Evolutionary conservation across 2,797 vertebrate species (phyloP).

Genomic region (Siniperca undulata): DNA sequence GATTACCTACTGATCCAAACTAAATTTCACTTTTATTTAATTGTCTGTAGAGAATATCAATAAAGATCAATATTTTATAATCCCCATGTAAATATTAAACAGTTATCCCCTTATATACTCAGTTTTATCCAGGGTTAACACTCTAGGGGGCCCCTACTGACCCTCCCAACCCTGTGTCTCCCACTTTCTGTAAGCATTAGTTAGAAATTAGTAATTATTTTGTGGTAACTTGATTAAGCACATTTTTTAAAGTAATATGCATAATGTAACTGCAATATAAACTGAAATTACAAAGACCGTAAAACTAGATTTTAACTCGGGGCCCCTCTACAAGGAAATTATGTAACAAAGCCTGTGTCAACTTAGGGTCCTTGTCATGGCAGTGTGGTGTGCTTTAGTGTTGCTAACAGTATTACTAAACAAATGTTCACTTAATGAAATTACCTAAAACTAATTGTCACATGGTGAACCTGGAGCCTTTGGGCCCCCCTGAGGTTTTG

Average conservation of each 20-base stretch:
- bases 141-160: no score
- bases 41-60: neutral
- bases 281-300: neutral
- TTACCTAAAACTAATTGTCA: constrained; percentile 26
- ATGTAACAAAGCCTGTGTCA: constrained; percentile 27
- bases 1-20: constrained; percentile 12
- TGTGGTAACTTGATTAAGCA: neutral
- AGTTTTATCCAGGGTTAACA: neutral
- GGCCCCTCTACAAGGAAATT: neutral
- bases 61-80: neutral
- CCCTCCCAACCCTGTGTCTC: neutral
- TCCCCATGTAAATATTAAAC: constrained; percentile 2
- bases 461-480: neutral
- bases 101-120: neutral
- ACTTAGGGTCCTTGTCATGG: neutral
- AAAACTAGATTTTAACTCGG: neutral
- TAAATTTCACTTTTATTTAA: neutral
- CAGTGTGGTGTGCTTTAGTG: neutral
- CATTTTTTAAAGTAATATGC: neutral
- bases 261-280: neutral
- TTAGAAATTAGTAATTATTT: neutral
- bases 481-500: constrained; percentile 16
- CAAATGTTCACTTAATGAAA: constrained; percentile 29
- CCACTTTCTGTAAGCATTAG: neutral
- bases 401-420: constrained; percentile 21